A percentile compares a stretch with the other conserved stretches of the same genome.
These are phyloP conservation scores for Tetramorium alpestre DNA, from an alignment of 1,140 invertebrate genomes.

Conservation along the genomic window DNA sequence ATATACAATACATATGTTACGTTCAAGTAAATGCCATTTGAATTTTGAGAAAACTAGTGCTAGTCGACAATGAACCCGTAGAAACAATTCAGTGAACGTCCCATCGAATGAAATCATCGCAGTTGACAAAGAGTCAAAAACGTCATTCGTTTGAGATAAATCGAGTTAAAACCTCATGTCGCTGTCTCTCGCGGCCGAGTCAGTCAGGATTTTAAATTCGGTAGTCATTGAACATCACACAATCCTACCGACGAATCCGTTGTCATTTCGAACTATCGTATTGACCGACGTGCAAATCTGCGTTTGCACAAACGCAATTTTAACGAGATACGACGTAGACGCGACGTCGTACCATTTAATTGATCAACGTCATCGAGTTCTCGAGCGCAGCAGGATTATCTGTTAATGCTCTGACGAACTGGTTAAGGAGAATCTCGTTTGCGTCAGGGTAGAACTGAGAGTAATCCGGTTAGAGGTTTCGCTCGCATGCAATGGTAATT, in stretches of 20 bases:
- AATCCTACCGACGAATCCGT: background rate
- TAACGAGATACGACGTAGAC: slow-evolving; percentile 27
- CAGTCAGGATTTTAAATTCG: slow-evolving; percentile 10
- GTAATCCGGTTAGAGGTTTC: slow-evolving; percentile 46
- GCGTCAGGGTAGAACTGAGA: background rate
- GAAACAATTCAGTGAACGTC: background rate
- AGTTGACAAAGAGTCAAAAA: slow-evolving; percentile 8
- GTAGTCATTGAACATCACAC: slow-evolving; percentile 7
- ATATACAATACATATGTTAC: background rate
- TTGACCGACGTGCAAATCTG: background rate
- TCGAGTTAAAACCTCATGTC: slow-evolving; percentile 10
- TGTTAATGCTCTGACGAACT: slow-evolving; percentile 49
- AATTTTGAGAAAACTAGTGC: background rate
- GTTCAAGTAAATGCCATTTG: background rate
- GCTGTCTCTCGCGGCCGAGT: background rate
- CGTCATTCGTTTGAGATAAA: background rate
- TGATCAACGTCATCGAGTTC: slow-evolving; percentile 56
- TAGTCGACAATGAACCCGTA: background rate
- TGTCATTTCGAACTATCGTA: slow-evolving; percentile 6
- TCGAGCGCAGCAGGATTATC: slow-evolving; percentile 42
- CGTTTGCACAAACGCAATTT: slow-evolving; percentile 47
- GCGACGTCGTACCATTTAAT: slow-evolving; percentile 38
- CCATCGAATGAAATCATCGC: background rate
- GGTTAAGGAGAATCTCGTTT: slow-evolving; percentile 49
- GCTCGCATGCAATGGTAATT: slow-evolving; percentile 25